Conservation (phyloP, 1,140 invertebrate genomes). For the Forficula auricularia region DNA sequence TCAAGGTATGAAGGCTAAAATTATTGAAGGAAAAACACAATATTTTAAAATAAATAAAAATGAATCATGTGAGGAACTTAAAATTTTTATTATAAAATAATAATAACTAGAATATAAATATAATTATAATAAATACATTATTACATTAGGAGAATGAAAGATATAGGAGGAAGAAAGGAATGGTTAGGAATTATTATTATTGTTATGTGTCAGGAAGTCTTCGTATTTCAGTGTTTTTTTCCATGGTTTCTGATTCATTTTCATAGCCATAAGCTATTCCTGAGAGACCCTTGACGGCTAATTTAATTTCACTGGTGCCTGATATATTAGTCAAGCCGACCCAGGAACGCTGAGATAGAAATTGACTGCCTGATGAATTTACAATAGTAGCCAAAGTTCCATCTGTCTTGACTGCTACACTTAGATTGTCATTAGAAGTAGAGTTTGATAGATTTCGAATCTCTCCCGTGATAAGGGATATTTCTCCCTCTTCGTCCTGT, state of each 20-base stretch:
- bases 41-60: no score
- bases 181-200: no score
- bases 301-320: slow-evolving; percentile 40
- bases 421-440: background rate
- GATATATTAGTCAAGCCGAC: slow-evolving; percentile 53
- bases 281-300: slow-evolving; percentile 38
- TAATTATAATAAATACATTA: no score
- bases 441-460: slow-evolving; percentile 23
- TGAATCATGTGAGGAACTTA: no score
- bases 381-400: background rate
- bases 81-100: no score
- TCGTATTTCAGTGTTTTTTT: no score
- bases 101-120: no score
- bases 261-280: slow-evolving; percentile 38
- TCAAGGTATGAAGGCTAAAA: no score
- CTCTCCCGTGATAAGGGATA: slow-evolving; percentile 50
- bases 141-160: no score
- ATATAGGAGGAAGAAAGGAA: no score
- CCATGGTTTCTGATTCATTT: slow-evolving; percentile 20
- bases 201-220: no score
- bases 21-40: no score
- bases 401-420: background rate
- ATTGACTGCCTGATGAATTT: slow-evolving; percentile 19
- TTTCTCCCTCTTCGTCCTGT: slow-evolving; percentile 34
- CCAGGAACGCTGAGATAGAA: slow-evolving; percentile 46